Evolutionary conservation across 2,797 vertebrate species (phyloP).

Genomic region (Benthosema pterotum): DNA sequence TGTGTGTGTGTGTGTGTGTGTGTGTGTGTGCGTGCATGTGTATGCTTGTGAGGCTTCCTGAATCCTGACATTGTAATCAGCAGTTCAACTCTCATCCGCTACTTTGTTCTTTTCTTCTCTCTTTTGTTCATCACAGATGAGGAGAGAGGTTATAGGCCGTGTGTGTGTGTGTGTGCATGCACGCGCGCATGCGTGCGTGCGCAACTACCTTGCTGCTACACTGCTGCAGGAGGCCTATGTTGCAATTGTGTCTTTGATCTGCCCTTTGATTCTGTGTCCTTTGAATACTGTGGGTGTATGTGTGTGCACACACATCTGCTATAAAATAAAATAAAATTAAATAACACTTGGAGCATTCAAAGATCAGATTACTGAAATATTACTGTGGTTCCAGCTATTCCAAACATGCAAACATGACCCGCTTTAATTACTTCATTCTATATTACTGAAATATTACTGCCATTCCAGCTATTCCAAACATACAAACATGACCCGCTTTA

Average conservation of each 20-base stretch:
- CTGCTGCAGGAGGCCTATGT: too few relatives aligned
- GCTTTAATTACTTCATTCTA: too few relatives aligned
- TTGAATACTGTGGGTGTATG: background rate
- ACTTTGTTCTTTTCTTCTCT: conserved; percentile 44
- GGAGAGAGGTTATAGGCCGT: conserved; percentile 18
- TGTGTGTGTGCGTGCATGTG: background rate
- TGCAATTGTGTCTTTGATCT: background rate
- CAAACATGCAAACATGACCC: too few relatives aligned
- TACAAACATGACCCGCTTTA: too few relatives aligned
- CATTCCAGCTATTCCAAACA: too few relatives aligned
- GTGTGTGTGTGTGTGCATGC: background rate
- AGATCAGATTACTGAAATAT: too few relatives aligned
- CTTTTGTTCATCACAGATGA: conserved; percentile 41
- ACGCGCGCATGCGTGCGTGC: background rate
- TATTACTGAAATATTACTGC: too few relatives aligned
- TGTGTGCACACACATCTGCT: too few relatives aligned
- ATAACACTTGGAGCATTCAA: too few relatives aligned
- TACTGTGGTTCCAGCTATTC: too few relatives aligned
- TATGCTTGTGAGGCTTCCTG: conserved; percentile 49
- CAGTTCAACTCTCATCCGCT: conserved; percentile 43
- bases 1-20: too few relatives aligned
- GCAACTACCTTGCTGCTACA: background rate
- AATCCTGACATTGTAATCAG: conserved; percentile 60
- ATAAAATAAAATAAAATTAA: too few relatives aligned
- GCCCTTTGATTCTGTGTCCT: background rate